Evolutionary conservation across 1,140 invertebrate genomes (phyloP), one percentile per base, ranked within the genome.

Genomic region (Geopemphigus sp.): DNA sequence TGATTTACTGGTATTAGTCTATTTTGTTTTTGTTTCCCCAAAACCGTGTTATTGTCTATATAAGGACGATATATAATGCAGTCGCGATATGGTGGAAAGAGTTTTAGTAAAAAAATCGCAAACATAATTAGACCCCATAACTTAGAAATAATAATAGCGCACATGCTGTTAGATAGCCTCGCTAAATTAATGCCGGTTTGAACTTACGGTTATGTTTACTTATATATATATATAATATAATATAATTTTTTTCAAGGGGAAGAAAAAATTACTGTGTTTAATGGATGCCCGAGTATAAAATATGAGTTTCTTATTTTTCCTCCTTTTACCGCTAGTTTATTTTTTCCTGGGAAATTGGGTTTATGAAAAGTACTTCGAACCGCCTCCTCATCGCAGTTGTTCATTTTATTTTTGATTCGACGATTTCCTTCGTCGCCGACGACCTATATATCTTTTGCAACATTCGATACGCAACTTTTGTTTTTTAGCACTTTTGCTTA

Each of bases 341-440:
- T 74, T 57, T 5, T 56, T 74, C 32, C 56, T 45, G 22, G 32
- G 17, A 74, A 45, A 74, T 74, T 59, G 54, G 6, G 54, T 59
- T 59, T 74, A 45, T 74, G 72, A 59, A 74, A 74, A 74, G 72
- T 59, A 59, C 54, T 74, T 72, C 68, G 24, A 45, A n/a, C 64
- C 39, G 26, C 15, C 6, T 4, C 26, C 19, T 10, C 19, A 39
- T 64, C 54, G 32, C 6, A 0, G 26, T 5, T 15, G 45, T 29
- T 11, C 47, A 1, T 68, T 26, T 70, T 29, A 70, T 53, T 53
- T 70, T 70, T 17, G 45, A 70, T 26, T 6, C 22, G 66, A 70
- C 66, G 24, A 70, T 53, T 70, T 70, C 15, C 24, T 53, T 70
- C 8, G 6, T 53, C 10, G 39, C 22, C 45, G 39, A 68, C n/a